A percentile compares a stretch with the other conserved stretches of the same genome.
phyloP scores from a whole-genome alignment of 2,797 vertebrate genomes.

The Delichon dasypus region DNA sequence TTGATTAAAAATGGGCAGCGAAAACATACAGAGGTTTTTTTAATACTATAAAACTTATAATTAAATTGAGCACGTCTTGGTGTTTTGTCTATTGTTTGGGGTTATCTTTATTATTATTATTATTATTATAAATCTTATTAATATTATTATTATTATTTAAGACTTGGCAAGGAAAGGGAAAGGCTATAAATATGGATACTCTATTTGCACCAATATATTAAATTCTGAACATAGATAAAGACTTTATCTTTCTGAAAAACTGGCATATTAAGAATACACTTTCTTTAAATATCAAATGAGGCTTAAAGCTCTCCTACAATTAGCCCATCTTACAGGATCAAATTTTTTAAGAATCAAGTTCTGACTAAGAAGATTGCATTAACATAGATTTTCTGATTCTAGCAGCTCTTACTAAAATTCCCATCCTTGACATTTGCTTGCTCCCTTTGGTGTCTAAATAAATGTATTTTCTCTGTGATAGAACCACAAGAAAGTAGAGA shows the following conservation, averaged over 20 bases:
- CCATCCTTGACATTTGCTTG: constrained; percentile 13
- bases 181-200: not conserved
- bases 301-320: not conserved
- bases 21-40: not conserved
- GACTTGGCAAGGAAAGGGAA: not conserved
- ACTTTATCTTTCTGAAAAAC: not conserved
- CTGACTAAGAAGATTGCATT: not conserved
- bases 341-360: not conserved
- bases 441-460: constrained; percentile 37
- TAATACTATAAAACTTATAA: not conserved
- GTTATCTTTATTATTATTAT: not conserved
- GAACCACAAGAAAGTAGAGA: constrained; percentile 11
- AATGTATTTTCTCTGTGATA: constrained; percentile 12
- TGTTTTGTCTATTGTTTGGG: not conserved
- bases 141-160: not conserved
- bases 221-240: not conserved
- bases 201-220: not conserved
- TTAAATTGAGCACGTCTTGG: not conserved
- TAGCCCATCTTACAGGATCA: not conserved
- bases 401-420: not conserved
- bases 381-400: not conserved
- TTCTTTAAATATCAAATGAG: not conserved
- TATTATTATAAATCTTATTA: not conserved
- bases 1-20: not conserved
- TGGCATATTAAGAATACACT: not conserved